These are phyloP conservation scores for Monopis laevigella DNA, from an alignment of 2,888 invertebrate genomes.

Conservation along the genomic window DNA sequence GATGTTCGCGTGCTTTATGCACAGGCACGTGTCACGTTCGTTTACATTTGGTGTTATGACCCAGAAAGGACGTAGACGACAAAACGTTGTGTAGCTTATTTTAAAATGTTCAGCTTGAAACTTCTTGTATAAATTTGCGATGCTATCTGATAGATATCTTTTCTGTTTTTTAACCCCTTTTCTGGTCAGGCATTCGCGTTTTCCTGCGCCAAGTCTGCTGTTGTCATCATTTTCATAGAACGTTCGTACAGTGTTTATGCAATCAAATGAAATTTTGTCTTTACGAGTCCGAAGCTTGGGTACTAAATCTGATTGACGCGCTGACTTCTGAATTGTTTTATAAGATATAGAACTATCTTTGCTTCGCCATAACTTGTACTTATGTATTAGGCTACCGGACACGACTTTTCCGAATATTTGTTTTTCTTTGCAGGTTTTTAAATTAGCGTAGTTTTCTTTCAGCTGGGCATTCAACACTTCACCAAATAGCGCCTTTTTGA, in stretches of 20 bases:
- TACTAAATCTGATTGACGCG: constrained; percentile 9
- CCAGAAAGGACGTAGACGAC: constrained; percentile 24
- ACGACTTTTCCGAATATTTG: constrained; percentile 16
- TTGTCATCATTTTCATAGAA: constrained; percentile 26
- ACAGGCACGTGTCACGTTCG: constrained; percentile 23
- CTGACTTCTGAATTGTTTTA: constrained; percentile 18
- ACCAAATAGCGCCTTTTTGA: constrained; percentile 18
- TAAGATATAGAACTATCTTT: constrained; percentile 17
- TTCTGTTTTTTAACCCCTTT: constrained; percentile 24
- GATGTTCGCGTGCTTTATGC: constrained; percentile 21
- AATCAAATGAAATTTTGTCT: constrained; percentile 15
- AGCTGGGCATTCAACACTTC: constrained; percentile 19
- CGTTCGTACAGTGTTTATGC: constrained; percentile 16
- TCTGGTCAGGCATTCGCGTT: constrained; percentile 23
- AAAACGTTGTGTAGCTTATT: constrained; percentile 20
- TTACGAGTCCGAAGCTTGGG: too few relatives aligned
- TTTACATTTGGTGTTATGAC: constrained; percentile 23
- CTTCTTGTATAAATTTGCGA: constrained; percentile 24
- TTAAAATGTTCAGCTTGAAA: constrained; percentile 18
- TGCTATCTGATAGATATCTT: constrained; percentile 22
- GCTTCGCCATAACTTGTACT: constrained; percentile 14
- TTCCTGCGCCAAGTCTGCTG: constrained; percentile 23
- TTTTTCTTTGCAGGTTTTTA: constrained; percentile 17
- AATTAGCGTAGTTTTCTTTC: constrained; percentile 18
- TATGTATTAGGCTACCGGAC: constrained; percentile 15